Percentiles rank a stretch among this genome's conserved stretches.
These are phyloP conservation scores for Nycticryphes semicollaris DNA, from an alignment of 2,113 vertebrate species.

Conservation along the genomic window DNA sequence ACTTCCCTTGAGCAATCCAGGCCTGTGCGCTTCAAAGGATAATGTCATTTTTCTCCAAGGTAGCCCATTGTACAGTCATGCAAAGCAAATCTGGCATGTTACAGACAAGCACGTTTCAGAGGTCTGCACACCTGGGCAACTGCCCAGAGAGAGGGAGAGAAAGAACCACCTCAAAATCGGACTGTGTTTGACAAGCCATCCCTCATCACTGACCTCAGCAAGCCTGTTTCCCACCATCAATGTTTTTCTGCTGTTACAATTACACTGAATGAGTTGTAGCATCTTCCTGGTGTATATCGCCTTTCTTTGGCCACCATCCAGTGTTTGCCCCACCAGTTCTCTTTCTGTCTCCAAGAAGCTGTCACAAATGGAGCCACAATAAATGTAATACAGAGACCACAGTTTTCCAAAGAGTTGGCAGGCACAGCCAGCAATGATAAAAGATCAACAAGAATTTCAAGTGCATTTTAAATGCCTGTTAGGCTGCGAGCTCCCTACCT, in stretches of 20 bases:
- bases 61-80: background rate
- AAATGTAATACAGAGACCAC: conserved; percentile 27
- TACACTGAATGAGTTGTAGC: conserved; percentile 14
- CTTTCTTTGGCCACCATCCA: conserved; percentile 51
- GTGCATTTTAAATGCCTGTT: conserved; percentile 32
- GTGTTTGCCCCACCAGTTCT: conserved; percentile 25
- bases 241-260: background rate
- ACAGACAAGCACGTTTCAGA: background rate
- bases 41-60: background rate
- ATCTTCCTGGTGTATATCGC: background rate
- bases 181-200: background rate
- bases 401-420: conserved; percentile 47
- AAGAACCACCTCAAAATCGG: background rate
- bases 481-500: background rate
- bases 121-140: background rate
- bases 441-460: conserved; percentile 42
- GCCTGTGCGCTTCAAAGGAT: background rate
- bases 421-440: conserved; percentile 28
- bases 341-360: conserved; percentile 54
- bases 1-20: background rate
- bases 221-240: background rate
- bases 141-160: background rate
- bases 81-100: background rate
- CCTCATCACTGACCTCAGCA: background rate
- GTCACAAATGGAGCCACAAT: conserved; percentile 54